Conservation (phyloP, 1,140 invertebrate species). For the Sitophilus oryzae region DNA sequence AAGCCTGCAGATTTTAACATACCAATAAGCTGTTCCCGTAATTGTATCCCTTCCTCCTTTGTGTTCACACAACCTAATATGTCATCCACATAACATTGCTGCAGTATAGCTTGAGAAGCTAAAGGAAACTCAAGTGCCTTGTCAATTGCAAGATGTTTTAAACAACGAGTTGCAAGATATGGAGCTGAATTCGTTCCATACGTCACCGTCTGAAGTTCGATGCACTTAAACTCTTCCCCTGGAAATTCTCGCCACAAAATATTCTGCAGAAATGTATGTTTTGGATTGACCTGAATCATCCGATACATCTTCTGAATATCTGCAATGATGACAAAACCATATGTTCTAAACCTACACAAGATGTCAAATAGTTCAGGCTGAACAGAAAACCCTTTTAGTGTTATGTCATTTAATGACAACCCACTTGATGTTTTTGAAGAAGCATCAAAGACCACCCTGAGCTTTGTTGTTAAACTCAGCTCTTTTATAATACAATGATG, state of each 20-base stretch:
- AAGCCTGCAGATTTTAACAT: slow-evolving; percentile 15
- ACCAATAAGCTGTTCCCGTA: not conserved
- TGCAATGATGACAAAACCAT: not conserved
- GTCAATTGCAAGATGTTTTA: slow-evolving; percentile 5
- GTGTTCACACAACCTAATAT: slow-evolving; percentile 18
- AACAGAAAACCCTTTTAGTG: slow-evolving; percentile 22
- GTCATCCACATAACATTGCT: slow-evolving; percentile 18
- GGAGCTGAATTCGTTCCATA: too few relatives aligned
- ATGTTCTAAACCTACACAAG: slow-evolving; percentile 4
- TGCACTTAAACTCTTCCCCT: slow-evolving; percentile 7
- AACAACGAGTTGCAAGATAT: too few relatives aligned
- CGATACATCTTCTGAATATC: slow-evolving; percentile 18
- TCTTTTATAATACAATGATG: slow-evolving; percentile 34
- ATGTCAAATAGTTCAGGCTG: slow-evolving; percentile 16
- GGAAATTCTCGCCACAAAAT: slow-evolving; percentile 9
- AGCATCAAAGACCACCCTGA: too few relatives aligned
- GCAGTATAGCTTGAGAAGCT: slow-evolving; percentile 28
- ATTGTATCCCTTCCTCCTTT: not conserved
- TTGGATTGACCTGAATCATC: slow-evolving; percentile 4
- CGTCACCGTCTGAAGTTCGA: too few relatives aligned
- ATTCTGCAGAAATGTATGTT: slow-evolving; percentile 10
- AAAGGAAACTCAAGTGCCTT: not conserved
- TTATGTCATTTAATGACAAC: slow-evolving; percentile 34
- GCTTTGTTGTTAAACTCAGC: too few relatives aligned
- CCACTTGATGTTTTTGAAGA: too few relatives aligned